Conservation (phyloP, 1,140 invertebrate genomes). For the Bombus confusus region DNA sequence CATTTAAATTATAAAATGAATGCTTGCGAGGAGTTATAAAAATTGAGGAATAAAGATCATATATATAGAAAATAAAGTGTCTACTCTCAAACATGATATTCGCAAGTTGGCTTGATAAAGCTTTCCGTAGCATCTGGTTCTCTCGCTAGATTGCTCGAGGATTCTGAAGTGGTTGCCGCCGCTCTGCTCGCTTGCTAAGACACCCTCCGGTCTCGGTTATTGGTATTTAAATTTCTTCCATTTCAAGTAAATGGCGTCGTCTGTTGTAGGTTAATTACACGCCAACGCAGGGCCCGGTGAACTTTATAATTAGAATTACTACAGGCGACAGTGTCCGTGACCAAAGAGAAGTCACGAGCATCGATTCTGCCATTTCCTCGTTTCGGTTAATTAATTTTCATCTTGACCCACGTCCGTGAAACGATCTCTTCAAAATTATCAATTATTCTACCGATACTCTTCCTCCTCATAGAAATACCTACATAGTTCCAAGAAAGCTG, state of each 20-base stretch:
- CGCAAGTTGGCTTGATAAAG: conserved; percentile 50
- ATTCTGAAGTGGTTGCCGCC: conserved; percentile 37
- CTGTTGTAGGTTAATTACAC: conserved; percentile 66
- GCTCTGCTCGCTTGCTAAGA: conserved; percentile 42
- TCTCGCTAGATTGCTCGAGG: conserved; percentile 56
- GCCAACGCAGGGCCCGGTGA: conserved; percentile 7
- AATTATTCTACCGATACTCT: neutral
- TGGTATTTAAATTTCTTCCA: conserved; percentile 71
- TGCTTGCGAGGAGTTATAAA: too few species aligned
- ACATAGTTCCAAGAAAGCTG: too few species aligned
- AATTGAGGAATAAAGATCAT: too few species aligned
- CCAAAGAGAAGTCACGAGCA: conserved; percentile 18
- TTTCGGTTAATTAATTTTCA: conserved; percentile 41
- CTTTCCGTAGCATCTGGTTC: conserved; percentile 62
- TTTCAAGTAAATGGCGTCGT: conserved; percentile 51
- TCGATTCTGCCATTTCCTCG: conserved; percentile 18
- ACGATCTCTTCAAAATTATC: neutral
- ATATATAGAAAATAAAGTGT: conserved; percentile 20
- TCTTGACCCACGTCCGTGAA: neutral
- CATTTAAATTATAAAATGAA: too few species aligned
- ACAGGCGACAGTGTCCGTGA: conserved; percentile 27
- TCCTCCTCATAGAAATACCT: too few species aligned
- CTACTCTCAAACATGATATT: conserved; percentile 12
- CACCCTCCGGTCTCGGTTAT: conserved; percentile 53
- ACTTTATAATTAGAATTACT: conserved; percentile 57